Conservation (phyloP, 2,797 vertebrate genomes). For the Falco cherrug region DNA sequence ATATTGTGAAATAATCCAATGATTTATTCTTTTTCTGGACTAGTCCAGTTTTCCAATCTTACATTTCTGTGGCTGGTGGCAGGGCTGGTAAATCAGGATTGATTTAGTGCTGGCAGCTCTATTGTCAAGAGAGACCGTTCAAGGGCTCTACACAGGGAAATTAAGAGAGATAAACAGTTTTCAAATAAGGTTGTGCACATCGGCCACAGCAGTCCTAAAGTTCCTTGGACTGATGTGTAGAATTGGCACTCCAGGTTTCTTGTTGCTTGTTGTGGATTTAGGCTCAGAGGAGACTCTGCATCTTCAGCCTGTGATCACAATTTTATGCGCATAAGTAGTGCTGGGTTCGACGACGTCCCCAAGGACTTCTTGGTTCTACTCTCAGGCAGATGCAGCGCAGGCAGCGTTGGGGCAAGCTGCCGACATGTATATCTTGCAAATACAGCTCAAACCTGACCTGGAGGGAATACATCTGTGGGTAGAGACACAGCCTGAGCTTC, state of each 20-base stretch:
- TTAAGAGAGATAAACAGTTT: background rate
- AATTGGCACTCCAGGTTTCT: background rate
- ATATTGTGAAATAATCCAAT: background rate
- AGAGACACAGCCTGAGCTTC: background rate
- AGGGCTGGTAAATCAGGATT: background rate
- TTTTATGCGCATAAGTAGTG: background rate
- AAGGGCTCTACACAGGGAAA: background rate
- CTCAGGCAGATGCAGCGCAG: background rate
- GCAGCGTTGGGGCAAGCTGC: background rate
- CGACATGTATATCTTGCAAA: background rate
- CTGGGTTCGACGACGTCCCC: background rate
- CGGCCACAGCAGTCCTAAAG: background rate
- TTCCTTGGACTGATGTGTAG: fast-evolving
- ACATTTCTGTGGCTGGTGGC: background rate
- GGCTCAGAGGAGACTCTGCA: background rate
- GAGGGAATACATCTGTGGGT: background rate
- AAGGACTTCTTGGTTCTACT: background rate
- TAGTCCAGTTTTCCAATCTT: background rate
- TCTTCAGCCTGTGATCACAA: background rate
- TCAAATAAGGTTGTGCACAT: background rate
- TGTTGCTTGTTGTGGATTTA: background rate
- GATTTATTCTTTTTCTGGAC: background rate
- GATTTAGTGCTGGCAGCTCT: background rate
- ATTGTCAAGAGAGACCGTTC: background rate
- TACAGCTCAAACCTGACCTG: background rate